phyloP scores from a whole-genome alignment of 1,140 invertebrate genomes.

The Bilobella aurantiaca region DNA sequence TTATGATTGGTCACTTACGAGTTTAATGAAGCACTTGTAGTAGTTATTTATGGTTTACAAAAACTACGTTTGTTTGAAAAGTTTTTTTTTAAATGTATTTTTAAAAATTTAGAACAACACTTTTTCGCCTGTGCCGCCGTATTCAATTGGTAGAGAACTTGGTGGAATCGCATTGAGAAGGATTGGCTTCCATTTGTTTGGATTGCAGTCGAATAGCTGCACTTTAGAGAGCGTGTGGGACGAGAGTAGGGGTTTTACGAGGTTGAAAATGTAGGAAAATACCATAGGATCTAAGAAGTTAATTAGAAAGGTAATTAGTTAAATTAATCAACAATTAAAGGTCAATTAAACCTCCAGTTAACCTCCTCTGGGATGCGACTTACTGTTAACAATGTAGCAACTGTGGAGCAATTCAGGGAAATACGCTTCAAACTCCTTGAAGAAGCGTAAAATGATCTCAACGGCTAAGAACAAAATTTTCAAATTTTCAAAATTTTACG shows the following conservation, averaged over 20 bases:
- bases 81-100: too few relatives aligned
- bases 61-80: too few relatives aligned
- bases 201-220: constrained; percentile 9
- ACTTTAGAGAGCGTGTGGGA: constrained; percentile 16
- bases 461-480: constrained; percentile 10
- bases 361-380: background rate
- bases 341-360: too few relatives aligned
- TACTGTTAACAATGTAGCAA: constrained; percentile 18
- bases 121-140: too few relatives aligned
- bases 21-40: too few relatives aligned
- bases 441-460: constrained; percentile 8
- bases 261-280: constrained; percentile 18
- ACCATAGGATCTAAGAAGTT: background rate
- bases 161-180: background rate
- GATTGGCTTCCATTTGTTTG: constrained; percentile 2
- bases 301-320: background rate
- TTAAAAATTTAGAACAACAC: too few relatives aligned
- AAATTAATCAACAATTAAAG: too few relatives aligned
- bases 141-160: too few relatives aligned
- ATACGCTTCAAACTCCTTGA: constrained; percentile 18
- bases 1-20: too few relatives aligned
- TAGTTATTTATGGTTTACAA: too few relatives aligned
- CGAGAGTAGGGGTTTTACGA: constrained; percentile 18
- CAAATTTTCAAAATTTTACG: too few relatives aligned
- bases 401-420: constrained; percentile 19